These are phyloP conservation scores for Kryphioiulus occultus DNA, from an alignment of 2,888 invertebrate genomes.

Conservation along the genomic window DNA sequence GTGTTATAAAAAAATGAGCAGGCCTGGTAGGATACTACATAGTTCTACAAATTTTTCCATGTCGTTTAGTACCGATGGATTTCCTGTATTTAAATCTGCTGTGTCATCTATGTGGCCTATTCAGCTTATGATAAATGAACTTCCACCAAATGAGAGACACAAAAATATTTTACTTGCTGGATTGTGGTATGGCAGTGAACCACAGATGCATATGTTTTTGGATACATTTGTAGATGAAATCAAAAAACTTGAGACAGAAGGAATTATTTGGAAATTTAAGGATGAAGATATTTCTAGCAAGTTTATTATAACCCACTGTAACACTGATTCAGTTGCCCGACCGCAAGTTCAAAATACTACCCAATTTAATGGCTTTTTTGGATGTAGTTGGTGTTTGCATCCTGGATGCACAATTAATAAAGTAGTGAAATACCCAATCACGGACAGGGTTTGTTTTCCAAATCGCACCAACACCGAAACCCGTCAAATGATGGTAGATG, in stretches of 20 bases:
- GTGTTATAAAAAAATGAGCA: background rate
- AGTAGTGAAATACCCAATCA: background rate
- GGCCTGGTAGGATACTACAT: background rate
- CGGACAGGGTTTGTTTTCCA: too few species aligned
- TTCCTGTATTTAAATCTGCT: background rate
- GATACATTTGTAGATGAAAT: background rate
- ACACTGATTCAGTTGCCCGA: slow-evolving; percentile 22
- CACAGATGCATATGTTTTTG: slow-evolving; percentile 11
- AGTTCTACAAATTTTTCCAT: background rate
- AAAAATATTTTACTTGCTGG: slow-evolving; percentile 6
- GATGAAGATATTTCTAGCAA: background rate
- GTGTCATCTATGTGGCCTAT: background rate
- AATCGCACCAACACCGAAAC: too few species aligned
- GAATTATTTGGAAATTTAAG: background rate
- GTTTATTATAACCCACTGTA: background rate
- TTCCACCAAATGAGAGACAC: background rate
- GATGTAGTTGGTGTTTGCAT: slow-evolving; percentile 6
- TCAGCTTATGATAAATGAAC: background rate
- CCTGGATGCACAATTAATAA: background rate
- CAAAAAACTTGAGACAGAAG: background rate
- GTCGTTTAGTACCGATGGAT: background rate
- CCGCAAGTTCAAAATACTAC: background rate
- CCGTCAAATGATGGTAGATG: background rate
- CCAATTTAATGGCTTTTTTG: slow-evolving; percentile 16
- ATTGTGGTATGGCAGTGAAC: slow-evolving; percentile 6